These are phyloP conservation scores for Parthenolecanium corni DNA, from an alignment of 2,888 invertebrate genomes.

Conservation along the genomic window DNA sequence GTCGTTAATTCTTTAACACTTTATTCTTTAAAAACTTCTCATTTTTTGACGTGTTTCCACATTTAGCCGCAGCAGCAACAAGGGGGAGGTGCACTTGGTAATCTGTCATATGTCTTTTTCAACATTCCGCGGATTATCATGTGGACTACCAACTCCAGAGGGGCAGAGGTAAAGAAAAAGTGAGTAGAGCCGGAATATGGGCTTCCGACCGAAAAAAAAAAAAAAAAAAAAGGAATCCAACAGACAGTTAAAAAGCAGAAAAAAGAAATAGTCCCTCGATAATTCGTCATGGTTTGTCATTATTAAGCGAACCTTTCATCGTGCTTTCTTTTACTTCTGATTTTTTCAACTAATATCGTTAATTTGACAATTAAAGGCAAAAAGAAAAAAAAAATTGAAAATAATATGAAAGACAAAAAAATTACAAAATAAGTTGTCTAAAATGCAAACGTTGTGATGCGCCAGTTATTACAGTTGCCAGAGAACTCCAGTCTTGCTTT, in stretches of 20 bases:
- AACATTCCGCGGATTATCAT: conserved; percentile 14
- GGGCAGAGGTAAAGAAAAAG: conserved; percentile 3
- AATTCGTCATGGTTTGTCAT: conserved; percentile 23
- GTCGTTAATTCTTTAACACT: conserved; percentile 24
- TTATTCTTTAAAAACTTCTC: conserved; percentile 17
- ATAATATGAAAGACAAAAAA: too few relatives aligned
- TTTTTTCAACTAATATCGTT: background rate
- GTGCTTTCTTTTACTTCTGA: background rate
- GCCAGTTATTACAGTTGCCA: background rate
- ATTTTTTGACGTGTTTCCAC: conserved; percentile 21
- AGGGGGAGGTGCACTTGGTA: conserved; percentile 14
- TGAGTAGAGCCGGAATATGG: background rate
- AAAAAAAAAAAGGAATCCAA: background rate
- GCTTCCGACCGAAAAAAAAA: too few relatives aligned
- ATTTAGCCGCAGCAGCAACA: conserved; percentile 16
- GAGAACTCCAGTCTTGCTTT: background rate
- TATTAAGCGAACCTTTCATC: conserved; percentile 19
- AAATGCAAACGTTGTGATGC: background rate
- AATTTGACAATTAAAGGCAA: conserved; percentile 15
- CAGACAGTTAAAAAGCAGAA: background rate
- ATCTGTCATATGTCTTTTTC: conserved; percentile 25
- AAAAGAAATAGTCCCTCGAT: conserved; percentile 3
- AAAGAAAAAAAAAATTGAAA: too few relatives aligned
- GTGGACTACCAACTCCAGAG: background rate
- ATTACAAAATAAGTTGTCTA: too few relatives aligned